These are phyloP conservation scores for Tachuris rubrigastra DNA, from an alignment of 2,113 vertebrate genomes.

Conservation along the genomic window DNA sequence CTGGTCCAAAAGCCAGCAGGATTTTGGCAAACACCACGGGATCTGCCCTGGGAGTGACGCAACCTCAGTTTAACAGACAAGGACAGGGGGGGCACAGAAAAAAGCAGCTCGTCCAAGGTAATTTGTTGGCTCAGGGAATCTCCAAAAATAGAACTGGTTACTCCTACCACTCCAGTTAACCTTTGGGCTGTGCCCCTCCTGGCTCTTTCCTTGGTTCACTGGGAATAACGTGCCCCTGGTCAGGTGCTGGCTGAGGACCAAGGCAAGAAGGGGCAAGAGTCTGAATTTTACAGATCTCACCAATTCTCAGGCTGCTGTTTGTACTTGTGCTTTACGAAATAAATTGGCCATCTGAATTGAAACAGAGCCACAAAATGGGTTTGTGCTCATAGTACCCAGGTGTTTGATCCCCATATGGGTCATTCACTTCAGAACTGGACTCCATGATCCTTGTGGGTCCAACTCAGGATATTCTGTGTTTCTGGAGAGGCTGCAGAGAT, in stretches of 20 bases:
- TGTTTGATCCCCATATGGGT: not conserved
- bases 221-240: accelerated
- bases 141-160: not conserved
- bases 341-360: not conserved
- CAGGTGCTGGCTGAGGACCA: not conserved
- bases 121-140: not conserved
- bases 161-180: not conserved
- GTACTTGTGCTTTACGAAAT: not conserved
- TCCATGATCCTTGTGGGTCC: not conserved
- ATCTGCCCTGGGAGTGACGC: not conserved
- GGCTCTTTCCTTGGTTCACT: not conserved
- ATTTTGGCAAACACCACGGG: not conserved
- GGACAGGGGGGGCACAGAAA: not conserved
- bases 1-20: not conserved
- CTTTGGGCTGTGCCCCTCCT: not conserved
- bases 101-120: not conserved
- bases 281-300: not conserved
- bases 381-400: not conserved
- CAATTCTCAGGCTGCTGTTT: not conserved
- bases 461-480: not conserved
- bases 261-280: too few relatives aligned
- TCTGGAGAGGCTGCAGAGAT: not conserved
- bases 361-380: accelerated
- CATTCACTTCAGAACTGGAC: not conserved
- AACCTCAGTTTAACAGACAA: not conserved